Evolutionary conservation across 53 echinoderm and acorn worm species (phyloP).

Genomic region (Astropecten irregularis): DNA sequence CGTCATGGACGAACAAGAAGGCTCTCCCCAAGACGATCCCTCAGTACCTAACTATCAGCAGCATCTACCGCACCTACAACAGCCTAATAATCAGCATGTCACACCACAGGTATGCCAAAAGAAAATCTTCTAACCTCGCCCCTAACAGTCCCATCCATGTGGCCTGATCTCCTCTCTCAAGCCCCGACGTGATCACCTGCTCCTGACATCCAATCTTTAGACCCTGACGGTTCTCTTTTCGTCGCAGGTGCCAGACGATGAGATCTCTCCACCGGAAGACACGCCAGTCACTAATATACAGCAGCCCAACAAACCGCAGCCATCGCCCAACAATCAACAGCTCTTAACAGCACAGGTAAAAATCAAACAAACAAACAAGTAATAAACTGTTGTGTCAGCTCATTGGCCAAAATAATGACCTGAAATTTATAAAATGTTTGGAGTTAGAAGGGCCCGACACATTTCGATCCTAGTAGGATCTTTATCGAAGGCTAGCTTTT

Average conservation of each 20-base stretch:
- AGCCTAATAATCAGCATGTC: slow-evolving; percentile 75
- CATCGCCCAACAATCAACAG: slow-evolving; percentile 60
- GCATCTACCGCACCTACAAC: slow-evolving; percentile 65
- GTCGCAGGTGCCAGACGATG: slow-evolving; percentile 36
- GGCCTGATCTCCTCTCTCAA: too few relatives aligned
- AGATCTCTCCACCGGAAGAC: not conserved
- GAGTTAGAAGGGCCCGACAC: too few relatives aligned
- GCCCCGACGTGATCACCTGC: too few relatives aligned
- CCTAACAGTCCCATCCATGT: too few relatives aligned
- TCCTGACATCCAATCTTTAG: too few relatives aligned
- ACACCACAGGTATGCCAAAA: slow-evolving; percentile 70
- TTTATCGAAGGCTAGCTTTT: too few relatives aligned
- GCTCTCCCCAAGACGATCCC: slow-evolving; percentile 86
- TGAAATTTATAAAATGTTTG: too few relatives aligned
- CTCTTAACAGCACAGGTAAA: slow-evolving; percentile 76
- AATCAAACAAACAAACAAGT: slow-evolving; percentile 1
- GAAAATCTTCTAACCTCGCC: too few relatives aligned
- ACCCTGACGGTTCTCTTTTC: too few relatives aligned
- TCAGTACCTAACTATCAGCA: slow-evolving; percentile 67
- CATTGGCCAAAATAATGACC: too few relatives aligned
- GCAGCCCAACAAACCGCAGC: slow-evolving; percentile 34
- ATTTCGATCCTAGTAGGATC: too few relatives aligned
- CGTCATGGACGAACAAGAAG: slow-evolving; percentile 93
- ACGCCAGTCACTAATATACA: not conserved
- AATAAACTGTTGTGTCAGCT: too few relatives aligned